Evolutionary conservation across 2,888 invertebrate genomes (phyloP).

Genomic region (Harmothoe impar): DNA sequence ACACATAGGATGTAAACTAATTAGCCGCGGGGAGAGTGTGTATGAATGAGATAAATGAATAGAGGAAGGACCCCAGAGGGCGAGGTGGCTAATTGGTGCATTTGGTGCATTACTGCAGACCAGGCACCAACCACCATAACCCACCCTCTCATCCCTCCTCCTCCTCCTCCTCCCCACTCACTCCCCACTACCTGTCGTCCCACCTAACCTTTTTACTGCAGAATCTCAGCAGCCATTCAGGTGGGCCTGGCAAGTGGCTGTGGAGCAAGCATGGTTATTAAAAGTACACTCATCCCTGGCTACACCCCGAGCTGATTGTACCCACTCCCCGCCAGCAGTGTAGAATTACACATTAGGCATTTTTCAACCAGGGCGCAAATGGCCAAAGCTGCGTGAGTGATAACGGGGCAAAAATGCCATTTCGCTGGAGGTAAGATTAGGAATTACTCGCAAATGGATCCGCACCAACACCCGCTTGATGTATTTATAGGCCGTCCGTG

Average conservation of each 20-base stretch:
- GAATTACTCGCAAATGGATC: constrained; percentile 57
- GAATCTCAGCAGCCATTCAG: not conserved
- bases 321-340: not conserved
- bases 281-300: constrained; percentile 33
- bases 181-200: not conserved
- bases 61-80: constrained; percentile 1
- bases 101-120: constrained; percentile 3
- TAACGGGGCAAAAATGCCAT: constrained; percentile 47
- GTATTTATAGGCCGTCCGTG: constrained; percentile 28
- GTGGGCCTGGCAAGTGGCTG: constrained; percentile 25
- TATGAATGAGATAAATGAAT: constrained; percentile 43
- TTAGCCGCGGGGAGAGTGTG: constrained; percentile 37
- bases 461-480: constrained; percentile 30
- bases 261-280: constrained; percentile 15
- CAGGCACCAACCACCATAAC: not conserved
- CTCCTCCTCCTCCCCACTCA: not conserved
- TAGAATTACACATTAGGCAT: constrained; percentile 52
- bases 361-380: constrained; percentile 51
- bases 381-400: constrained; percentile 50
- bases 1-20: constrained; percentile 54
- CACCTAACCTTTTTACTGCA: not conserved
- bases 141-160: not conserved
- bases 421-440: constrained; percentile 57
- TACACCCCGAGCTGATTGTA: constrained; percentile 13
- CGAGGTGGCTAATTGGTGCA: constrained; percentile 28